Evolutionary conservation across 2,888 invertebrate species (phyloP).

Genomic region (Gastracanthus pulcherrimus): DNA sequence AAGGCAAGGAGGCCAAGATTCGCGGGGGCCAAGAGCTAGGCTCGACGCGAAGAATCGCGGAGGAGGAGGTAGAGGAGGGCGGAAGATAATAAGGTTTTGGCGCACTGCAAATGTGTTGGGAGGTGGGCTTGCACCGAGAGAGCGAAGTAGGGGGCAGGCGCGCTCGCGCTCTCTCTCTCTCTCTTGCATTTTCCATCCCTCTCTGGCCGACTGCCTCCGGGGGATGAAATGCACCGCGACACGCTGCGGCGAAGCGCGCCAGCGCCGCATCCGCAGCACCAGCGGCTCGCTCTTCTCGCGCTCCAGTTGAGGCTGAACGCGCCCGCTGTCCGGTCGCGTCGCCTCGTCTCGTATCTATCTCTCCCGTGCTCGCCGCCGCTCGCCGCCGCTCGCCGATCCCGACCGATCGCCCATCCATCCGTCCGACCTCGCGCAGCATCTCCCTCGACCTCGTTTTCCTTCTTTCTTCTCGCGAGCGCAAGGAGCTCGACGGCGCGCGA

Average conservation of each 20-base stretch:
- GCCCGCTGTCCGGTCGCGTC: background rate
- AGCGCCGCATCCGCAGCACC: too few relatives aligned
- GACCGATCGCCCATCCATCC: too few relatives aligned
- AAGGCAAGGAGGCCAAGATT: background rate
- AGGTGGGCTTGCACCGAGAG: background rate
- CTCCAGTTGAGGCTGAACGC: constrained; percentile 47
- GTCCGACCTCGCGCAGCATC: too few relatives aligned
- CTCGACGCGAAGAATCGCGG: background rate
- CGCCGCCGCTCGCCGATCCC: background rate
- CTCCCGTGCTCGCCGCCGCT: background rate
- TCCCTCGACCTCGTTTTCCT: too few relatives aligned
- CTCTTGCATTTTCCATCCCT: background rate
- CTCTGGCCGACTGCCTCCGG: background rate
- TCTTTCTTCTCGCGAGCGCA: too few relatives aligned
- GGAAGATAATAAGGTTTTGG: constrained; percentile 52
- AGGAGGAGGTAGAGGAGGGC: too few relatives aligned
- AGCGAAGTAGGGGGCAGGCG: background rate
- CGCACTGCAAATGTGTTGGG: background rate
- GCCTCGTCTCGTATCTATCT: background rate
- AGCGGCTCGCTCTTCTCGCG: constrained; percentile 31
- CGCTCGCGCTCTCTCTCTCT: background rate
- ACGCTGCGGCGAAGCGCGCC: constrained; percentile 69
- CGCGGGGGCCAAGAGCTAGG: background rate
- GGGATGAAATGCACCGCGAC: constrained; percentile 71
- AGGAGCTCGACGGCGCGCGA: background rate